Conservation (phyloP, 2,113 vertebrate species). For the Sus scrofa region DNA sequence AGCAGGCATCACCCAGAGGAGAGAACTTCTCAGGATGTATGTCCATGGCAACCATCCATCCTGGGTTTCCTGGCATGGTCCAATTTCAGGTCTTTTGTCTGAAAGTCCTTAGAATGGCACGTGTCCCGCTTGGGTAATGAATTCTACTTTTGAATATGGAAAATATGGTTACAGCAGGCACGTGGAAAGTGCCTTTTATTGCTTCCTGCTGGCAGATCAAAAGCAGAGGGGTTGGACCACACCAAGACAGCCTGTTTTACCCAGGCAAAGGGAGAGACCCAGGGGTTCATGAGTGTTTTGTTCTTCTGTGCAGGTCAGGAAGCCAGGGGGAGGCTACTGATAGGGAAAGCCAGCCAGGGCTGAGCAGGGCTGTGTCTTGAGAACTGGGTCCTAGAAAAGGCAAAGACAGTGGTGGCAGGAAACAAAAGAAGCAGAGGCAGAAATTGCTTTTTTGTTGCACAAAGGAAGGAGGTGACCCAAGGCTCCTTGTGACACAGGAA, state of each 20-base stretch:
- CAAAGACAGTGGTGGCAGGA: constrained; percentile 26
- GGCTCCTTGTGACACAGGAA: constrained; percentile 71
- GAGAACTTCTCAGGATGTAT: not conserved
- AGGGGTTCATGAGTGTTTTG: not conserved
- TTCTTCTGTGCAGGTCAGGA: not conserved
- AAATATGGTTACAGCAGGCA: not conserved
- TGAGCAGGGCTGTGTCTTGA: not conserved
- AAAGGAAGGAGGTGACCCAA: constrained; percentile 73
- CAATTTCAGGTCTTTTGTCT: not conserved
- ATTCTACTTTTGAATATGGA: not conserved
- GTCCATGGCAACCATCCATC: not conserved
- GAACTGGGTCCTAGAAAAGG: not conserved
- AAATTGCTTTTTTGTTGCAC: constrained; percentile 75
- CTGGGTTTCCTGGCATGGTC: not conserved
- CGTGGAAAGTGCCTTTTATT: constrained; percentile 8
- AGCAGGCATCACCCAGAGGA: not conserved
- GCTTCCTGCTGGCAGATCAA: constrained; percentile 52
- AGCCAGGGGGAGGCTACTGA: not conserved
- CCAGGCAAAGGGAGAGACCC: not conserved
- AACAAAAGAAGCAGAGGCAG: constrained; percentile 70
- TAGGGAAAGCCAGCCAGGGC: not conserved
- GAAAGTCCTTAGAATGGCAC: not conserved
- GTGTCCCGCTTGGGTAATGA: not conserved
- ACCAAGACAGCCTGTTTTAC: not conserved
- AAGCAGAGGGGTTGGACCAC: not conserved